Evolutionary conservation across 2,113 vertebrate genomes (phyloP).

Genomic region (Zonotrichia leucophrys): DNA sequence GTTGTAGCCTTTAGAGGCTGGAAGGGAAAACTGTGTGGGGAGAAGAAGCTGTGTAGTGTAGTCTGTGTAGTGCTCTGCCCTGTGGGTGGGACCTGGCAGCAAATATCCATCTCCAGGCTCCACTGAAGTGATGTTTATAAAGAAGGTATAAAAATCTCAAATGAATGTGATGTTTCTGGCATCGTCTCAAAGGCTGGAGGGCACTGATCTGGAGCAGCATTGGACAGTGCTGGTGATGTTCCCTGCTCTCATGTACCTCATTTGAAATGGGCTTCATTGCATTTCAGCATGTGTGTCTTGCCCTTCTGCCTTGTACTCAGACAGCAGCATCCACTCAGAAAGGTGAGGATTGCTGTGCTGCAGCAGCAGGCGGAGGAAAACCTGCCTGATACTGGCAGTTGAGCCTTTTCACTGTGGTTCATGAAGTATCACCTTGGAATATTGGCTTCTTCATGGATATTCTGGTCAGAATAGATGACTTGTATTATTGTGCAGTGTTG

Average conservation of each 20-base stretch:
- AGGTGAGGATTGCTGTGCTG: not conserved
- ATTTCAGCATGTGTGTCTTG: not conserved
- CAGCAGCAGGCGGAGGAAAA: not conserved
- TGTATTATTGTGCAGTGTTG: not conserved
- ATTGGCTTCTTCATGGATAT: not conserved
- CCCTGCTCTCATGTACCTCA: not conserved
- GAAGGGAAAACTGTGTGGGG: not conserved
- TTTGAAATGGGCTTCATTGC: not conserved
- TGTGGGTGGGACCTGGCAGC: not conserved
- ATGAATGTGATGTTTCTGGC: not conserved
- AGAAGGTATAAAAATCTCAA: not conserved
- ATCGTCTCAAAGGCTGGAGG: not conserved
- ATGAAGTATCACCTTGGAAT: not conserved
- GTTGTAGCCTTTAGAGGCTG: not conserved
- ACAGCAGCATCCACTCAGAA: not conserved
- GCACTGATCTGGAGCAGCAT: not conserved
- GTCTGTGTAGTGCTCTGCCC: not conserved
- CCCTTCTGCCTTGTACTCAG: not conserved
- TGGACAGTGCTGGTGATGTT: not conserved
- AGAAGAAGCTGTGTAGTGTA: not conserved
- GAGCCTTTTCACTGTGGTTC: not conserved
- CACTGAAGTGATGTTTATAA: not conserved
- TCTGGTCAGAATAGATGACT: not conserved
- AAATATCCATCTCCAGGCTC: not conserved
- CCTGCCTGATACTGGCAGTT: not conserved